Conservation (phyloP, 92 coral and sea anemone genomes). For the Ricordea florida region DNA sequence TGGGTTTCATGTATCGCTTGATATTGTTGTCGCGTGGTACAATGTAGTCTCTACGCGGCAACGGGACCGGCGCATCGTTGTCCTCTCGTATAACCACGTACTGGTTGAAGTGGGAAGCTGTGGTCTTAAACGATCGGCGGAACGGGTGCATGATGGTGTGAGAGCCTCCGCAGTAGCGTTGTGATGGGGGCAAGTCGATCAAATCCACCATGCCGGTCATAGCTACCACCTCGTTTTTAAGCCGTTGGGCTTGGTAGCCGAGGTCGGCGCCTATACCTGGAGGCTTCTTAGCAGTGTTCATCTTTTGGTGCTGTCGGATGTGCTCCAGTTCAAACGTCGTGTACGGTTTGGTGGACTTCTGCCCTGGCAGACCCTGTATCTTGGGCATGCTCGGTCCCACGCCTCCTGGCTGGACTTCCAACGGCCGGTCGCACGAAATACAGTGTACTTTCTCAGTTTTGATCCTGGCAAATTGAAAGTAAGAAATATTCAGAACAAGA, state of each 20-base stretch:
- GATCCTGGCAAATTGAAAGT: conserved; percentile 37
- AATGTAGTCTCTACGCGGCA: conserved; percentile 88
- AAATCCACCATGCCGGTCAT: conserved; percentile 89
- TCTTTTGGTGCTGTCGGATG: conserved; percentile 89
- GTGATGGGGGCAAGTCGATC: conserved; percentile 85
- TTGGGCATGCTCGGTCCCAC: conserved; percentile 70
- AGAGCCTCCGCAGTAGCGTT: conserved; percentile 94
- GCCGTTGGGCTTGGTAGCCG: conserved; percentile 77
- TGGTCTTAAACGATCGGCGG: conserved; percentile 81
- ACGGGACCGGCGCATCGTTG: conserved; percentile 68
- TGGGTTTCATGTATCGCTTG: conserved; percentile 68
- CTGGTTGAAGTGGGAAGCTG: conserved; percentile 86
- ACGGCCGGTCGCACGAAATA: conserved; percentile 90
- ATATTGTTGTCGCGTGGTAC: conserved; percentile 80
- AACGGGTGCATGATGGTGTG: conserved; percentile 96
- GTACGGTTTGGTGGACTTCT: conserved; percentile 84
- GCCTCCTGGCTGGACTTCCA: conserved; percentile 71
- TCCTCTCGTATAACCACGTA: conserved; percentile 88
- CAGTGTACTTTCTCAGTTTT: conserved; percentile 88
- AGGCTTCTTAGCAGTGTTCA: conserved; percentile 64
- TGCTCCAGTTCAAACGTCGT: conserved; percentile 94
- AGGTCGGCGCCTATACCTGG: conserved; percentile 87
- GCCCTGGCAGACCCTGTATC: conserved; percentile 79
- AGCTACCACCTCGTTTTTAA: conserved; percentile 84
- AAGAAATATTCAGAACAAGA: background rate